These are phyloP conservation scores for Pedetes capensis DNA, from an alignment of 2,113 vertebrate genomes.

Conservation along the genomic window DNA sequence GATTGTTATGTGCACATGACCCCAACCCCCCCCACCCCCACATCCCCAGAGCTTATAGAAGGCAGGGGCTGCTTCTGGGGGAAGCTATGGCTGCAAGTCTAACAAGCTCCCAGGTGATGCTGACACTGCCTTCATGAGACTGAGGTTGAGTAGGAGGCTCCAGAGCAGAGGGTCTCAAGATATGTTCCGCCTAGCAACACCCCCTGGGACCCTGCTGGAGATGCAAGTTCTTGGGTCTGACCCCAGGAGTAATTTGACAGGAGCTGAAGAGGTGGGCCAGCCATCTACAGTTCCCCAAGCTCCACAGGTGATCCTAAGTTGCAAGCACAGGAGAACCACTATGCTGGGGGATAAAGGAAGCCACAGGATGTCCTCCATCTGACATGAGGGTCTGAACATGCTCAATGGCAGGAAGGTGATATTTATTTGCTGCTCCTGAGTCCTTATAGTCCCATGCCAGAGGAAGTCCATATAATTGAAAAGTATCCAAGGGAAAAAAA, in stretches of 20 bases:
- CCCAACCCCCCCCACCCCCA: no score
- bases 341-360: not conserved
- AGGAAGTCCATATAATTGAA: not conserved
- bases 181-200: no score
- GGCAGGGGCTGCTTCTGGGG: not conserved
- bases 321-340: not conserved
- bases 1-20: fast-evolving
- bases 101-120: not conserved
- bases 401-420: fast-evolving
- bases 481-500: not conserved
- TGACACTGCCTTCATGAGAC: no score
- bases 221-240: not conserved
- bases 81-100: not conserved
- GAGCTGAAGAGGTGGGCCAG: not conserved
- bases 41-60: not conserved
- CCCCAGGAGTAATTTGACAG: not conserved
- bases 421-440: not conserved
- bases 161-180: not conserved
- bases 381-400: no score
- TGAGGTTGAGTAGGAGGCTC: not conserved
- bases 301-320: not conserved
- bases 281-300: no score
- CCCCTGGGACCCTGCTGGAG: not conserved
- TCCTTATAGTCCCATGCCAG: not conserved
- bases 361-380: not conserved